These are phyloP conservation scores for Sisor rabdophorus DNA, from an alignment of 2,113 vertebrate genomes.

Conservation along the genomic window DNA sequence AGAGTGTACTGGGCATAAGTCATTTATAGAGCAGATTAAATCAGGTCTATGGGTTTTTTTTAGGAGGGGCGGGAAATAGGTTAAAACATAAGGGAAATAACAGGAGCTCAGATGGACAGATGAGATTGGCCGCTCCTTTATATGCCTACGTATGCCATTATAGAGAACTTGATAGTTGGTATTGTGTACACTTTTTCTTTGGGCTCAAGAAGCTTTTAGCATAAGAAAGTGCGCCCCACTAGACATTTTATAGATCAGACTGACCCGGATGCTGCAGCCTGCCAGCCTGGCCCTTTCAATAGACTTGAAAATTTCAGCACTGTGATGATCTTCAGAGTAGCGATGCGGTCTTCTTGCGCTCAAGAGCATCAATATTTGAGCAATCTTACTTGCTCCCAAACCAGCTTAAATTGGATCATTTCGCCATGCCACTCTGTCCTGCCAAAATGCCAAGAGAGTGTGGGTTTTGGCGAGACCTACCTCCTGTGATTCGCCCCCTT, in stretches of 20 bases:
- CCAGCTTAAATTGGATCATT: constrained; percentile 79
- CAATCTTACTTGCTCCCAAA: constrained; percentile 72
- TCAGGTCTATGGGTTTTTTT: constrained; percentile 18
- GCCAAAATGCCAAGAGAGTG: constrained; percentile 80
- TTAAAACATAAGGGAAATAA: constrained; percentile 35
- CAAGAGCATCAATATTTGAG: constrained; percentile 77
- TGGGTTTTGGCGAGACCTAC: constrained; percentile 70
- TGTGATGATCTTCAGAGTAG: constrained; percentile 61
- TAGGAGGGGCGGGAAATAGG: constrained; percentile 30
- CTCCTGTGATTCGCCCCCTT: constrained; percentile 58
- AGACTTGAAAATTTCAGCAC: constrained; percentile 57
- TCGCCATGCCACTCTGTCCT: constrained; percentile 68
- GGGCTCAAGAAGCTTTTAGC: not conserved
- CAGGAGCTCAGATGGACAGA: constrained; percentile 26
- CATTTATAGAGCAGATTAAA: constrained; percentile 56
- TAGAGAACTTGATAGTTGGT: not conserved
- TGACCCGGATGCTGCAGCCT: constrained; percentile 62
- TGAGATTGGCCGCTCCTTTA: constrained; percentile 2
- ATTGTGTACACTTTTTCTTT: not conserved
- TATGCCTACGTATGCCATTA: constrained; percentile 6
- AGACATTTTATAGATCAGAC: constrained; percentile 55
- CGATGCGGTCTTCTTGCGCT: constrained; percentile 45
- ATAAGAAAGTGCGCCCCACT: constrained; percentile 21
- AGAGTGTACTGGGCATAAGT: constrained; percentile 61
- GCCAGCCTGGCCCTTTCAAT: constrained; percentile 71